A percentile compares a stretch with the other conserved stretches of the same genome.
phyloP scores from a whole-genome alignment of 1,140 invertebrate species.

The Dysdera silvatica region DNA sequence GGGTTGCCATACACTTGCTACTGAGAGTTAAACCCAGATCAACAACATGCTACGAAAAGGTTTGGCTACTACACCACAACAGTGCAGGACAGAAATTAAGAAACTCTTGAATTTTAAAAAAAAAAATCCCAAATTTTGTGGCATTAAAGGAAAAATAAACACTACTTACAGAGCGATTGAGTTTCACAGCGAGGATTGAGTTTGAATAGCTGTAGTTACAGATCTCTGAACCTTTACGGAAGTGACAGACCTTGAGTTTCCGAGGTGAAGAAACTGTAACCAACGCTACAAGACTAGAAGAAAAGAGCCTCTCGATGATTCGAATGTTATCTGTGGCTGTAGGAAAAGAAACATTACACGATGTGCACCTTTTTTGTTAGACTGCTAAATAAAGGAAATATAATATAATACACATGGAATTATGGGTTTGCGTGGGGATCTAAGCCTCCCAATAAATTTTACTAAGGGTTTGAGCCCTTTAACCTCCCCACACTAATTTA shows the following conservation, averaged over 20 bases:
- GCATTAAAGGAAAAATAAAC: no score
- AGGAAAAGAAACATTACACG: slow-evolving; percentile 32
- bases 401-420: neutral
- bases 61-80: no score
- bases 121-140: no score
- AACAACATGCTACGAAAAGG: no score
- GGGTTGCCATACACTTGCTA: no score
- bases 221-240: slow-evolving; percentile 96
- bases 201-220: slow-evolving; percentile 98
- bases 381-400: neutral
- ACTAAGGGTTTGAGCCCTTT: no score
- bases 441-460: no score
- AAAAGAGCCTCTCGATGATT: slow-evolving; percentile 92
- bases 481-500: no score
- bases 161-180: slow-evolving; percentile 81
- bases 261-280: slow-evolving; percentile 85
- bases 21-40: no score
- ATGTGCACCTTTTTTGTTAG: neutral
- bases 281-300: slow-evolving; percentile 90
- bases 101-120: no score
- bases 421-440: neutral
- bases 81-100: no score
- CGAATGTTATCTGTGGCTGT: slow-evolving; percentile 75
- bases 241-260: slow-evolving; percentile 93
- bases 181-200: slow-evolving; percentile 89